These are phyloP conservation scores for Scomber japonicus DNA, from an alignment of 2,113 vertebrate genomes.

Conservation along the genomic window DNA sequence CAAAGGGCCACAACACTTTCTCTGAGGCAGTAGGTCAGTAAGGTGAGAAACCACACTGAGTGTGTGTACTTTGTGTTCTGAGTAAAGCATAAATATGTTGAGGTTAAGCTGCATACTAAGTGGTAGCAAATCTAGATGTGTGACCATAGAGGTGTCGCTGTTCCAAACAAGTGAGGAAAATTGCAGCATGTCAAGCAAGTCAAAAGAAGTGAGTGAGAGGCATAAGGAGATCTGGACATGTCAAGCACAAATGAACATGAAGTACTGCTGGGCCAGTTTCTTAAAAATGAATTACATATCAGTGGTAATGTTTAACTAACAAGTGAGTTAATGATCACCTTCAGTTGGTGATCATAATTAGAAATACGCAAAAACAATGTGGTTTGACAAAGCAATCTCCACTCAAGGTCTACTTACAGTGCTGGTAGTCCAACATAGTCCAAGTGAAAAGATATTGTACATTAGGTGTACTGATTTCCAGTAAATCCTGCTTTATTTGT, in stretches of 20 bases:
- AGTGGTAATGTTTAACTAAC: neutral
- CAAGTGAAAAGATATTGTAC: neutral
- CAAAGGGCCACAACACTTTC: constrained; percentile 15
- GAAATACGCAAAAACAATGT: too few relatives aligned
- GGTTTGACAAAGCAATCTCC: too few relatives aligned
- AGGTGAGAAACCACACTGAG: constrained; percentile 11
- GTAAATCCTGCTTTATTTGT: neutral
- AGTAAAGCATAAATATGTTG: constrained; percentile 23
- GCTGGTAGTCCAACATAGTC: too few relatives aligned
- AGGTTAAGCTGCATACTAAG: constrained; percentile 47
- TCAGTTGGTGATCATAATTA: neutral
- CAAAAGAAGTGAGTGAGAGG: neutral
- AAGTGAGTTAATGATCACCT: neutral
- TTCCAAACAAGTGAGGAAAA: constrained; percentile 36
- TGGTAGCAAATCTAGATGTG: constrained; percentile 30
- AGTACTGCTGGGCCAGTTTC: neutral
- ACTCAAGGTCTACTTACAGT: too few relatives aligned
- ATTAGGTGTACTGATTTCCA: neutral
- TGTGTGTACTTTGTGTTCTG: constrained; percentile 35
- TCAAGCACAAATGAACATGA: neutral
- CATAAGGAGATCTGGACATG: constrained; percentile 1
- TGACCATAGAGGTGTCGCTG: constrained; percentile 8
- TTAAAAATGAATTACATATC: neutral
- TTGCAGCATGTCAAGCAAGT: neutral
- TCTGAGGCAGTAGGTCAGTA: constrained; percentile 48